phyloP scores from a whole-genome alignment of 2,797 vertebrate species.

The Tympanoctomys barrerae region DNA sequence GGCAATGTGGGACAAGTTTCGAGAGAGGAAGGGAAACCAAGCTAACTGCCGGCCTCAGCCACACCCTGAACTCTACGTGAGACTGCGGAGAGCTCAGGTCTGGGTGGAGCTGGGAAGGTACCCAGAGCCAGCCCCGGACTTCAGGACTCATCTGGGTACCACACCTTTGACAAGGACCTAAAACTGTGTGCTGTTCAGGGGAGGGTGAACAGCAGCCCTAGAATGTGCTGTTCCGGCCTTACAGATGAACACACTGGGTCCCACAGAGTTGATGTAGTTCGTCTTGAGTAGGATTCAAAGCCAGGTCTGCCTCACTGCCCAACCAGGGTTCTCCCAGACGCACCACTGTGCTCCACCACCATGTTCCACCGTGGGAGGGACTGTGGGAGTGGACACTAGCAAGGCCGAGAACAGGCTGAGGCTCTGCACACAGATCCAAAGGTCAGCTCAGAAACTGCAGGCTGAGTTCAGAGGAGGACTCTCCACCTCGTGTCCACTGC shows the following conservation, averaged over 20 bases:
- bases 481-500: background rate
- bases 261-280: background rate
- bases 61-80: background rate
- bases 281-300: background rate
- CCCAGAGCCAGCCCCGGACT: background rate
- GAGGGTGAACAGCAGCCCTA: background rate
- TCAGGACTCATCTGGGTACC: background rate
- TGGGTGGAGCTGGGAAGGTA: background rate
- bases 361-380: background rate
- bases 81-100: background rate
- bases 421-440: background rate
- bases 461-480: background rate
- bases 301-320: background rate
- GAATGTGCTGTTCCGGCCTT: background rate
- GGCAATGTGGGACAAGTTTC: background rate
- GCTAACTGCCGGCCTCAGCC: background rate
- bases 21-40: background rate
- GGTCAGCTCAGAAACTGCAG: background rate
- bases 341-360: too few relatives aligned
- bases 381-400: background rate
- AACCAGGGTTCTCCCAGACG: background rate
- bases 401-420: background rate
- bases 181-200: background rate
- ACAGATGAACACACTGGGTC: background rate
- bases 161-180: background rate